These are phyloP conservation scores for Nautilus pompilius DNA, from an alignment of 1,140 invertebrate species.

Conservation along the genomic window DNA sequence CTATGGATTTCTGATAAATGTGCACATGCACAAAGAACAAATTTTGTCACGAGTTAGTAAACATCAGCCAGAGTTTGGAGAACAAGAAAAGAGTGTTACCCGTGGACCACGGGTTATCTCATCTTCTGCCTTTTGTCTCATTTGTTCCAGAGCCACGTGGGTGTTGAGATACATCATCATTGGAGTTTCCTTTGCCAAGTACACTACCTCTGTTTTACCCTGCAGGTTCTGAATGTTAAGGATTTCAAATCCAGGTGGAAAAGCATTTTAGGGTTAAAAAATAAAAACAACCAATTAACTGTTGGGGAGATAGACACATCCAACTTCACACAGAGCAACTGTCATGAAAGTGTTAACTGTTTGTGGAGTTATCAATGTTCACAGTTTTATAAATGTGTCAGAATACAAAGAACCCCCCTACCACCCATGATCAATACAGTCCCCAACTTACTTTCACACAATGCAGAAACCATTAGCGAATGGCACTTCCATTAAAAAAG, in stretches of 20 bases:
- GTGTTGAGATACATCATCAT: conserved; percentile 95
- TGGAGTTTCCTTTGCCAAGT: conserved; percentile 92
- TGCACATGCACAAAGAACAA: not conserved
- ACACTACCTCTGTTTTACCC: conserved; percentile 88
- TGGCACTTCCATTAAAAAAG: no score
- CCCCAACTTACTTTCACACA: no score
- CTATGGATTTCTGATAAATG: not conserved
- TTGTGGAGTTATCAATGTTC: no score
- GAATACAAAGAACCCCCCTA: no score
- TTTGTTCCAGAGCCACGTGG: conserved; percentile 88
- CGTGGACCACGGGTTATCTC: conserved; percentile 61
- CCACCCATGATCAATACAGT: no score
- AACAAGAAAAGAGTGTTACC: conserved; percentile 21
- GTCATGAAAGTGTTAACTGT: no score
- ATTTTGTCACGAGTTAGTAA: not conserved
- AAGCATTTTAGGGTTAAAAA: not conserved
- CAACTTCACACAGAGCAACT: not conserved
- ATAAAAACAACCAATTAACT: not conserved
- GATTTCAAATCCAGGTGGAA: not conserved
- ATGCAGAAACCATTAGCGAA: no score
- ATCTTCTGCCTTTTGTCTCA: conserved; percentile 74
- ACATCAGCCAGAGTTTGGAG: not conserved
- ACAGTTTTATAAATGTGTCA: no score
- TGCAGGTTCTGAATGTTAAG: conserved; percentile 35
- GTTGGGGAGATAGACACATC: not conserved